Evolutionary conservation across 1,140 invertebrate genomes (phyloP).

Genomic region (Caenorhabditis briggsae): DNA sequence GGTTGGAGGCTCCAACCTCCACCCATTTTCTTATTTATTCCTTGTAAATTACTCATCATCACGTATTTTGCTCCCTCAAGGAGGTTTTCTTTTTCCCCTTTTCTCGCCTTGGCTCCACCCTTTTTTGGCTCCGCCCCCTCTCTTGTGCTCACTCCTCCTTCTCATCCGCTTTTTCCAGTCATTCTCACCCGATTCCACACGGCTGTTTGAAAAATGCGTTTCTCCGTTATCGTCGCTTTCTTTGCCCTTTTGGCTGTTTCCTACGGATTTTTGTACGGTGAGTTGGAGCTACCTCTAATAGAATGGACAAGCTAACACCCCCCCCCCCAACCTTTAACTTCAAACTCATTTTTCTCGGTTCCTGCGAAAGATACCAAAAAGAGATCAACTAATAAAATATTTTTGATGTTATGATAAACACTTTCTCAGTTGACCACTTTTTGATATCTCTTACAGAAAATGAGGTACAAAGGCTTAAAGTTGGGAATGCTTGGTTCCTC

Average conservation of each 20-base stretch:
- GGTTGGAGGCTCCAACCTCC: background rate
- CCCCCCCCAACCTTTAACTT: no score
- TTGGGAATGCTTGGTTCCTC: no score
- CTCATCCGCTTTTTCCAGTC: constrained; percentile 7
- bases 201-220: constrained; percentile 24
- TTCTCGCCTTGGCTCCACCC: background rate
- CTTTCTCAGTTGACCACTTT: no score
- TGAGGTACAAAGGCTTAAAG: no score
- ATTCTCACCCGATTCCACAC: constrained; percentile 10
- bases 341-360: no score
- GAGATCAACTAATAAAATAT: no score
- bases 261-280: constrained; percentile 48
- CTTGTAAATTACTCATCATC: constrained; percentile 41
- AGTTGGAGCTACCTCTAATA: background rate
- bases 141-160: background rate
- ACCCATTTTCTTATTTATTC: background rate
- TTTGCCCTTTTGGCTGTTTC: constrained; percentile 31
- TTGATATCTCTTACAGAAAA: no score
- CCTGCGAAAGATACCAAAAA: no score
- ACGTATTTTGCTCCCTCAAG: background rate
- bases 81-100: background rate
- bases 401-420: no score
- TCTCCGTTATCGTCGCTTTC: constrained; percentile 44
- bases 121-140: background rate
- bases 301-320: no score